Base-by-base conservation (phyloP, 2,888 invertebrate species). In the Heliconius cydno region DNA sequence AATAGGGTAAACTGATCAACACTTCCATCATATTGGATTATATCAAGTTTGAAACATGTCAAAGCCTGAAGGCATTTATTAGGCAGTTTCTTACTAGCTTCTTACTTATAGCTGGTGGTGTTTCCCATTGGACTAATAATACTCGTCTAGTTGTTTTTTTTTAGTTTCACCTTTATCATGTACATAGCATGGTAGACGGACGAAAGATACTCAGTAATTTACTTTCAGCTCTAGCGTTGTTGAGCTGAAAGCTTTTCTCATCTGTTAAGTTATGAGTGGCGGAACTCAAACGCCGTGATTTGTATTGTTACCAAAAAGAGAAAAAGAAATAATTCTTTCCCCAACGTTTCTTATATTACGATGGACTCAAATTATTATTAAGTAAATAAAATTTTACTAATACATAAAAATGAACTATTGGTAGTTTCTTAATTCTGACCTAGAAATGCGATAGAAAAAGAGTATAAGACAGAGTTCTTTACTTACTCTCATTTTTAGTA, bases 401-500 rank as follows among this genome's bases (percentile, higher is more conserved):
- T 46, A 5, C 15, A 46, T 46, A 15, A 46, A 46, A 46, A 15
- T 46, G 5, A 46, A 46, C 5, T 46, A 5, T 46, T 46, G 15
- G 5, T 15, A 46, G 46, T 15, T 15, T 46, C 15, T 46, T 46
- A 15, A 15, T 5, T 15, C 15, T 46, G 0, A 4, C 7, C 19
- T 52, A 52, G 19, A 19, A 52, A 52, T 52, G 52, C 52, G 2
- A 52, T 19, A 52, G 52, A 52, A 19, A 52, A 52, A 52, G 7
- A 19, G 22, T 30, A 30, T 22, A 1, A 57, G 22, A 5, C 3
- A 34, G 15, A 15, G 28, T 25, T 52, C 13, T 63, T 15, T 63
- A 82, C 82, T 82, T 66, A 94, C 94, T 82, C 84, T 93, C 93
- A 38, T 87, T 90, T 5, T 75, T 81, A 3, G 92, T 92, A 7